These are phyloP conservation scores for Cyclophora punctaria DNA, from an alignment of 2,888 invertebrate species.

Conservation along the genomic window DNA sequence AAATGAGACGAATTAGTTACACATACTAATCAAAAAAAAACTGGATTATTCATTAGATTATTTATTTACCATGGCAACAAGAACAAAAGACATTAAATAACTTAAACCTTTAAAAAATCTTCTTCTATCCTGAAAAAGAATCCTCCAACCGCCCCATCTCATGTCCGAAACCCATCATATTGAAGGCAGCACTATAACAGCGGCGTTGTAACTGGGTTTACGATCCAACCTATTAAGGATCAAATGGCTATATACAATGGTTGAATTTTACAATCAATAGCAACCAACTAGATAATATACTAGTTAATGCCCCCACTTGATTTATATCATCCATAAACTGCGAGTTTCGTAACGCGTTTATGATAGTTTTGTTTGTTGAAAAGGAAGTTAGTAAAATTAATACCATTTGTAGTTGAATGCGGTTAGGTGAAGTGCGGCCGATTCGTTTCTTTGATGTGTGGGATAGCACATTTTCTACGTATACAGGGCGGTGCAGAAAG, in stretches of 20 bases:
- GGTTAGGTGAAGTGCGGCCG: too few relatives aligned
- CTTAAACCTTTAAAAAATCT: too few relatives aligned
- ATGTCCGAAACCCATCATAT: constrained; percentile 13
- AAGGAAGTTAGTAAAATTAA: constrained; percentile 7
- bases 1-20: too few relatives aligned
- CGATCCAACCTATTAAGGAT: constrained; percentile 36
- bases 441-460: too few relatives aligned
- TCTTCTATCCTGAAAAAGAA: too few relatives aligned
- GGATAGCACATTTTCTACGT: too few relatives aligned
- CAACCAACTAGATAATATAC: constrained; percentile 23
- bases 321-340: constrained; percentile 19
- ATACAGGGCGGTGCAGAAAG: too few relatives aligned
- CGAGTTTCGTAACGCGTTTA: constrained; percentile 14
- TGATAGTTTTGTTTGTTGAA: constrained; percentile 17
- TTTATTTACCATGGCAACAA: too few relatives aligned
- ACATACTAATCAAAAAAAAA: too few relatives aligned
- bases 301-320: constrained; percentile 21
- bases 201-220: constrained; percentile 40
- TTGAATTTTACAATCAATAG: constrained; percentile 26
- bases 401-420: too few relatives aligned
- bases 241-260: constrained; percentile 29
- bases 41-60: too few relatives aligned
- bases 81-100: too few relatives aligned
- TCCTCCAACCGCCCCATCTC: constrained; percentile 4
- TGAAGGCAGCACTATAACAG: constrained; percentile 26